These are phyloP conservation scores for Mormyrops attenuatus DNA, from an alignment of 2,797 vertebrate genomes.

Conservation along the genomic window DNA sequence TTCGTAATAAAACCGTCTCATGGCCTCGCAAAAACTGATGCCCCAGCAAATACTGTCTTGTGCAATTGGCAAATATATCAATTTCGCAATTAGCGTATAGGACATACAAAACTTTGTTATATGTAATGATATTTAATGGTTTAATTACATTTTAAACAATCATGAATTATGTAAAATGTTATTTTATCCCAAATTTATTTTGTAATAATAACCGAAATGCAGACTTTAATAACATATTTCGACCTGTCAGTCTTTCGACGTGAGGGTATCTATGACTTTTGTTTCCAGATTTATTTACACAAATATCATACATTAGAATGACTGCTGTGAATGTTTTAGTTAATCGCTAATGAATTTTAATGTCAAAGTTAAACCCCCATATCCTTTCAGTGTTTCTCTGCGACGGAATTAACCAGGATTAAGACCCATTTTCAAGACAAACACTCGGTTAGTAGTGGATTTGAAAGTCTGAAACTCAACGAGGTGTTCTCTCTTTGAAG, in stretches of 20 bases:
- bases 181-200: background rate
- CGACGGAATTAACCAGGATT: slow-evolving; percentile 60
- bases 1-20: slow-evolving; percentile 37
- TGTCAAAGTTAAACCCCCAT: slow-evolving; percentile 58
- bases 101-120: background rate
- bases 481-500: slow-evolving; percentile 36
- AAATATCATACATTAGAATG: slow-evolving; percentile 64
- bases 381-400: slow-evolving; percentile 37
- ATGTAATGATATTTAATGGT: background rate
- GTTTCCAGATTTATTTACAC: slow-evolving; percentile 53
- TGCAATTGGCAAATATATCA: background rate
- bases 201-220: background rate
- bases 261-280: slow-evolving; percentile 15
- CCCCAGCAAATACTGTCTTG: slow-evolving; percentile 1
- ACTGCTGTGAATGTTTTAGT: slow-evolving; percentile 61
- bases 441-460: slow-evolving; percentile 52
- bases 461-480: slow-evolving; percentile 45
- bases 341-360: slow-evolving; percentile 68
- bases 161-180: background rate
- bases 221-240: background rate
- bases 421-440: slow-evolving; percentile 58
- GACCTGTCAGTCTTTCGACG: slow-evolving; percentile 31
- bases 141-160: background rate
- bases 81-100: background rate
- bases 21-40: slow-evolving; percentile 35